A percentile compares a stretch with the other conserved stretches of the same genome.
Conservation (phyloP, 2,888 invertebrate genomes). For the Rosalia funebris region DNA sequence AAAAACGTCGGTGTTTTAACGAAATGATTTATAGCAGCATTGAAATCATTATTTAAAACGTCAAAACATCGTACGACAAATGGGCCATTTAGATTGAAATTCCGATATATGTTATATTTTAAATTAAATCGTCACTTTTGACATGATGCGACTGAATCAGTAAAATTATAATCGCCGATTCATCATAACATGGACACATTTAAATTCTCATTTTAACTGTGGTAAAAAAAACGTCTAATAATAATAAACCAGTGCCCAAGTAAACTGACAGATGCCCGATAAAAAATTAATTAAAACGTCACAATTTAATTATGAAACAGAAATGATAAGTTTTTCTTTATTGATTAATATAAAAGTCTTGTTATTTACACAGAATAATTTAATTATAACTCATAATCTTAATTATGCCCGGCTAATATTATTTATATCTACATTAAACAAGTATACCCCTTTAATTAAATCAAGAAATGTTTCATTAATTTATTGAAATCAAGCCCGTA, state of each 20-base stretch:
- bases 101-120: slow-evolving; percentile 43
- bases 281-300: slow-evolving; percentile 32
- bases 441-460: slow-evolving; percentile 21
- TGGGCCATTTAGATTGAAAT: slow-evolving; percentile 43
- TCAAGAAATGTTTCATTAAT: slow-evolving; percentile 3
- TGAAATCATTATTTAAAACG: slow-evolving; percentile 41
- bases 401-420: slow-evolving; percentile 3
- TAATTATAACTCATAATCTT: slow-evolving; percentile 21
- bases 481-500: neutral
- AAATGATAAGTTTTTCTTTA: slow-evolving; percentile 27
- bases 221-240: slow-evolving; percentile 17
- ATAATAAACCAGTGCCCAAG: slow-evolving; percentile 20
- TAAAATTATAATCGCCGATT: slow-evolving; percentile 45
- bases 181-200: slow-evolving; percentile 42
- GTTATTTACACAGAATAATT: slow-evolving; percentile 24
- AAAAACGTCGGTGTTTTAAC: slow-evolving; percentile 24
- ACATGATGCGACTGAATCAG: slow-evolving; percentile 45
- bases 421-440: slow-evolving; percentile 12
- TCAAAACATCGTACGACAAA: slow-evolving; percentile 45
- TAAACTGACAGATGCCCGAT: slow-evolving; percentile 27
- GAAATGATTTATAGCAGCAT: slow-evolving; percentile 41
- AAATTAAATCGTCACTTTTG: slow-evolving; percentile 48
- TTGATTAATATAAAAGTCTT: slow-evolving; percentile 15
- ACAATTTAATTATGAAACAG: slow-evolving; percentile 27
- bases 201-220: slow-evolving; percentile 36